These are phyloP conservation scores for Chaitophorus viminalis DNA, from an alignment of 2,888 invertebrate species.

Conservation along the genomic window DNA sequence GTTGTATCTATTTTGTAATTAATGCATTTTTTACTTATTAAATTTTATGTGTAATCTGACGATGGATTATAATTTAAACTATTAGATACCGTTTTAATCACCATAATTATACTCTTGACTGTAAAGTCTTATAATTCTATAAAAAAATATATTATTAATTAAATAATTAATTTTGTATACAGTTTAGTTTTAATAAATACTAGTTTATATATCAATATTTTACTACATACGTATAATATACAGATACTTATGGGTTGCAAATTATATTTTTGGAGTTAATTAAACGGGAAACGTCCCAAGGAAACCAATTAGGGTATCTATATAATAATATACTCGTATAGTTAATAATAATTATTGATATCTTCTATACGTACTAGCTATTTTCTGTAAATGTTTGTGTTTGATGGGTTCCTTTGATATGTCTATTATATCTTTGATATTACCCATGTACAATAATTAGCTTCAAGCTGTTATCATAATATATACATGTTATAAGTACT, in stretches of 20 bases:
- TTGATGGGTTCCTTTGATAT: neutral
- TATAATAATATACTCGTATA: neutral
- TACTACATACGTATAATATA: neutral
- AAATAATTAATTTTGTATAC: too few species aligned
- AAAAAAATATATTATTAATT: too few species aligned
- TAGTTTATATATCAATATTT: too few species aligned
- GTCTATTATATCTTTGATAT: neutral
- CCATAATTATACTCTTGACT: too few species aligned
- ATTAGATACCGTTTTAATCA: too few species aligned
- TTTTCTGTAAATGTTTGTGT: neutral
- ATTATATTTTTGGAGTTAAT: slow-evolving; percentile 21
- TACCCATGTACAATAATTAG: too few species aligned
- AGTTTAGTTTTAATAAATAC: too few species aligned
- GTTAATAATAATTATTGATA: neutral
- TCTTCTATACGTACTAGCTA: neutral
- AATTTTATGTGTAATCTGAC: too few species aligned
- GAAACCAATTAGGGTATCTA: neutral
- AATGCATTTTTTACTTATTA: too few species aligned
- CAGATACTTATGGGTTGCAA: neutral
- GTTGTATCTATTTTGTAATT: too few species aligned
- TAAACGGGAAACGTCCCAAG: neutral
- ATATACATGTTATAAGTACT: neutral
- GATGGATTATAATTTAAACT: too few species aligned
- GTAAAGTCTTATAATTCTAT: too few species aligned
- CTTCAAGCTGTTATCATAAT: neutral